A percentile compares a stretch with the other conserved stretches of the same genome.
These are phyloP conservation scores for Lampris incognitus DNA, from an alignment of 2,113 vertebrate genomes.

Conservation along the genomic window DNA sequence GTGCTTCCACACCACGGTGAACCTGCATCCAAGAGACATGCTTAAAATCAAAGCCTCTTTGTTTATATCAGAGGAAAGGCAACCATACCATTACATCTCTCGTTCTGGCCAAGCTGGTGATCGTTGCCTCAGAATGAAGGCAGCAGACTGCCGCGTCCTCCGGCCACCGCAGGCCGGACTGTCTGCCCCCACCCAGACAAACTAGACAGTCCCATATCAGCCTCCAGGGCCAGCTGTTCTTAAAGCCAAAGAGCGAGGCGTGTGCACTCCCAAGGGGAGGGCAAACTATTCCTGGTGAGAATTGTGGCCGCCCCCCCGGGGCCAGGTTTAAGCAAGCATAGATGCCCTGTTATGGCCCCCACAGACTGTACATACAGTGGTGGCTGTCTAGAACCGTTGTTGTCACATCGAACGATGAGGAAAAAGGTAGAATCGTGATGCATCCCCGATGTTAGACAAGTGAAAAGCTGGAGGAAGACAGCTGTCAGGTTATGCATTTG, in stretches of 20 bases:
- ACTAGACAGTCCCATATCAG: slow-evolving; percentile 51
- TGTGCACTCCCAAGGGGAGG: slow-evolving; percentile 39
- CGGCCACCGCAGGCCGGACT: slow-evolving; percentile 55
- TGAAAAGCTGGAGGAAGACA: no score
- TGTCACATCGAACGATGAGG: no score
- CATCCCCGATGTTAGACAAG: no score
- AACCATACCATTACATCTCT: slow-evolving; percentile 45
- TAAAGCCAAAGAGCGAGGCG: slow-evolving; percentile 48
- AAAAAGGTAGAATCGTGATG: no score
- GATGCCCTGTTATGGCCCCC: not conserved
- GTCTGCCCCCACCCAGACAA: slow-evolving; percentile 50
- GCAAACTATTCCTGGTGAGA: slow-evolving; percentile 36
- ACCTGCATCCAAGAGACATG: slow-evolving; percentile 51
- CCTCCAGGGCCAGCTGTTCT: slow-evolving; percentile 41
- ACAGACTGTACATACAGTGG: no score
- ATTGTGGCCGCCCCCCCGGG: slow-evolving; percentile 6
- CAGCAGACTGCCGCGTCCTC: slow-evolving; percentile 37
- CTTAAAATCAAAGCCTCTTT: slow-evolving; percentile 36
- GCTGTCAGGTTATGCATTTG: no score
- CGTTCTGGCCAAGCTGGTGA: slow-evolving; percentile 48
- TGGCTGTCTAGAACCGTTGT: no score
- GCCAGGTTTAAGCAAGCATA: not conserved
- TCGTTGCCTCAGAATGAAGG: slow-evolving; percentile 41
- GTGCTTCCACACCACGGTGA: slow-evolving; percentile 23
- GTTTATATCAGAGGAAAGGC: slow-evolving; percentile 42